Evolutionary conservation across 1,140 invertebrate species (phyloP), one percentile per base, ranked within the genome.

Genomic region (Anoplophora glabripennis): DNA sequence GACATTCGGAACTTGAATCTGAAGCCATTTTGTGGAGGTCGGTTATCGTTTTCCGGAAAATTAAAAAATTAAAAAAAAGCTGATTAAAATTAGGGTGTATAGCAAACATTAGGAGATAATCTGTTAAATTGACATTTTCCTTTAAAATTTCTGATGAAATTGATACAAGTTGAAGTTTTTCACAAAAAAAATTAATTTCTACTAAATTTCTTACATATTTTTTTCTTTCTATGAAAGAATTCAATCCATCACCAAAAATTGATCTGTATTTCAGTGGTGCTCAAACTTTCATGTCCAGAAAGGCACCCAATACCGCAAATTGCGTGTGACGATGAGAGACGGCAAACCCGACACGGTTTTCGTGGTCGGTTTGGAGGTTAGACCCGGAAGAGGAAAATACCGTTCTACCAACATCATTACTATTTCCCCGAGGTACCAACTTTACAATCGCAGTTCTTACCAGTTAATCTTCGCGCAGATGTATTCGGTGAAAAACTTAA

Each of bases 371-470:
- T 90, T 99, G 45, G 87, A 93, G 61, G 87, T 94, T n/a, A 80
- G 90, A 49, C 82, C 86, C 36, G 96, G 94, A 1, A 84, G 89
- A 64, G 96, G 94, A 36, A 81, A 88, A 64, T 97, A 97, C 77
- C 80, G 89, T 37, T 85, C 89, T 66, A 98, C 96, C 2, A 92
- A 89, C 69, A 90, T 99, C 65, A 89, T 98, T 10, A 96, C 92
- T 8, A 83, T 99, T 59, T 90, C 93, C 4, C 94, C 96, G 33
- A 82, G 94, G 65, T 98, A 91, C 79, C 90, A 95, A 74, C 79
- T 99, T 40, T 91, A 97, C 72, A 99, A 99, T 77, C 86, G 88
- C 73, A 95, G 92, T 7, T 84, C 84, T 1, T 86, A 81, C 68
- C 86, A 85, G 41, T 78, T 99, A 55, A 87, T 94, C 67, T 88